Evolutionary conservation across 2,797 vertebrate species (phyloP).

Genomic region (Alexandromys oeconomus): DNA sequence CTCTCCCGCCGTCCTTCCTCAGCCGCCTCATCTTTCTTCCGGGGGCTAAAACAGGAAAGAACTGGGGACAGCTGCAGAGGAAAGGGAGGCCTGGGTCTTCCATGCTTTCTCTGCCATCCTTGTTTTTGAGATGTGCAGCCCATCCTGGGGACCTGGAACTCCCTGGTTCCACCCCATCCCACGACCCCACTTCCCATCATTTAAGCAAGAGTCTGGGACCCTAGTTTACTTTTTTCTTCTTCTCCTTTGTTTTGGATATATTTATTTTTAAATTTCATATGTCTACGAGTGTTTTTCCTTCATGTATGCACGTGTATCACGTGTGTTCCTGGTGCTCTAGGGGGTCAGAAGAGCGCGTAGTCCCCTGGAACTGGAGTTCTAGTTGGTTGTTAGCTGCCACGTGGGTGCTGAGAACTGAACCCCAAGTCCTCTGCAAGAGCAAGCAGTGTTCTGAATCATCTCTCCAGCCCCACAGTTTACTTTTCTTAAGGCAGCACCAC

Average conservation of each 20-base stretch:
- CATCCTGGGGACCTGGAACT: neutral
- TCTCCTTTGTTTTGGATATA: neutral
- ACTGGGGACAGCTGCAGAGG: neutral
- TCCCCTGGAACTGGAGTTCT: neutral
- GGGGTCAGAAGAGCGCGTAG: neutral
- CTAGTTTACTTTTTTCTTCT: neutral
- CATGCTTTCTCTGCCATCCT: constrained; percentile 23
- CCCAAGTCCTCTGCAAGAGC: neutral
- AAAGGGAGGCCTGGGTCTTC: constrained; percentile 22
- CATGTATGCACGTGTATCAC: neutral
- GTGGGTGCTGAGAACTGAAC: neutral
- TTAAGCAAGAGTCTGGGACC: neutral
- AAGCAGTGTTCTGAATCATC: neutral
- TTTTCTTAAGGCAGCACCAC: neutral
- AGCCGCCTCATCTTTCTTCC: constrained; percentile 66
- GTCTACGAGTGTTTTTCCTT: neutral
- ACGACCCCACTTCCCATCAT: accelerated
- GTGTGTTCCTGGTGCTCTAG: neutral
- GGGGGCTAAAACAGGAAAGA: constrained; percentile 66
- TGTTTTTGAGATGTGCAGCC: neutral
- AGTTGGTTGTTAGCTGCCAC: neutral
- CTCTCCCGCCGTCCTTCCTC: neutral
- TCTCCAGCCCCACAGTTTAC: neutral
- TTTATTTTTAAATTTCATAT: neutral
- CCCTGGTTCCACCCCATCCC: neutral